Percentiles rank a stretch among this genome's conserved stretches.
Conservation (phyloP, 37 sponge, comb jelly and placozoan genomes). For the Haliclona indistincta region DNA sequence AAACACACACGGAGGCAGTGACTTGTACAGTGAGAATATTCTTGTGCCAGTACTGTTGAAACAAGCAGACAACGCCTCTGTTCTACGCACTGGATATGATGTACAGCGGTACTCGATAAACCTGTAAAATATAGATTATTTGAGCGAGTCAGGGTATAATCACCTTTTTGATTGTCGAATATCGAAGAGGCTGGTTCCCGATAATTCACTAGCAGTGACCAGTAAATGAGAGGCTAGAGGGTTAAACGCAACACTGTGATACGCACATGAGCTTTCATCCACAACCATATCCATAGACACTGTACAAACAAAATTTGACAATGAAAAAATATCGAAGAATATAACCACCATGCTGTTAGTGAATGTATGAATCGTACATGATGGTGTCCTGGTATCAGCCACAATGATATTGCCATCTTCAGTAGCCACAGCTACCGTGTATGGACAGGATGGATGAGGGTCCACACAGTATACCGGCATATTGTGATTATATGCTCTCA, state of each 20-base stretch:
- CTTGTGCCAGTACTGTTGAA: slow-evolving; percentile 42
- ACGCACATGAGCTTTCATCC: slow-evolving; percentile 12
- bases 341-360: neutral
- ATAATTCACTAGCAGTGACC: slow-evolving; percentile 30
- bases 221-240: slow-evolving; percentile 62
- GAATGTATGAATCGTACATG: neutral
- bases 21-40: slow-evolving; percentile 34
- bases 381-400: slow-evolving; percentile 38
- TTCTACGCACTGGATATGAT: neutral
- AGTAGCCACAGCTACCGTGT: slow-evolving; percentile 43
- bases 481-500: slow-evolving; percentile 24
- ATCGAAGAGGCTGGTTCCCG: slow-evolving; percentile 61
- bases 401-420: slow-evolving; percentile 61
- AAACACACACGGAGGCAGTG: slow-evolving; percentile 36
- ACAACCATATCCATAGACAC: slow-evolving; percentile 29
- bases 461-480: slow-evolving; percentile 51
- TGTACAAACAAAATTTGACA: neutral
- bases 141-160: neutral
- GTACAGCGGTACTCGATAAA: slow-evolving; percentile 22
- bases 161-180: slow-evolving; percentile 46
- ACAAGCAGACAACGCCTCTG: slow-evolving; percentile 43
- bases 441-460: slow-evolving; percentile 37
- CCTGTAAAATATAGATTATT: slow-evolving; percentile 19
- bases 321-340: neutral
- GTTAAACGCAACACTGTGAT: slow-evolving; percentile 52